Evolutionary conservation across 2,888 invertebrate genomes (phyloP), one percentile per base, ranked within the genome.

Genomic region (Linnaemya vulpina): DNA sequence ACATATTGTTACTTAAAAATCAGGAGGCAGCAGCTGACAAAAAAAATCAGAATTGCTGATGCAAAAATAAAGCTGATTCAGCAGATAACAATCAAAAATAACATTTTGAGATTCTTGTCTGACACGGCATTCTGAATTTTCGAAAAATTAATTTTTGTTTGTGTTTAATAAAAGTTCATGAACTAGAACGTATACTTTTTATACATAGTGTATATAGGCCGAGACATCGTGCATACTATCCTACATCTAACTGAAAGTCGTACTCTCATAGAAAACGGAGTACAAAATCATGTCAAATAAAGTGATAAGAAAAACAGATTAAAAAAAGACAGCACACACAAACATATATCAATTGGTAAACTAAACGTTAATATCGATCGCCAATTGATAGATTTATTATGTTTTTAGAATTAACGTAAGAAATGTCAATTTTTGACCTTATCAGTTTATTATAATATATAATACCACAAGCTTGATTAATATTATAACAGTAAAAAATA

Each of bases 261-360:
- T 67, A 84, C 62, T 84, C 38, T 78, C 68, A 46, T 67, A 62
- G 62, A n/a, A 79, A 79, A 79, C 43, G 76, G 62, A 81, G 73
- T 25, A 74, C 25, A 49, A 60, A 58, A 30, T 62, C 46, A 35
- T 22, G 74, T 78, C 51, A 74, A 67, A 60, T 35, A 60, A 60
- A 75, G 35, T 58, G 65, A 49, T 17, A 76, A 49, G 3, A 22
- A 43, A 55, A 67, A 17, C 60, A 68, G 25, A 76, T 51, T 65
- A 17, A 68, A 68, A 53, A 76, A n/a, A 30, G 30, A 30, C 22
- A 22, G 13, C 51, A 40, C 15, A 30, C 17, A 63, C 51, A 43
- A 11, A 11, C 15, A 38, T 9, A 65, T 0, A 20, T 15, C 43
- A 46, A 55, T 25, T 30, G 53, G n/a, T 49, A 65, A 55, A 53